Base-by-base conservation (phyloP, 2,113 vertebrate genomes). In the Oryzias woworae region DNA sequence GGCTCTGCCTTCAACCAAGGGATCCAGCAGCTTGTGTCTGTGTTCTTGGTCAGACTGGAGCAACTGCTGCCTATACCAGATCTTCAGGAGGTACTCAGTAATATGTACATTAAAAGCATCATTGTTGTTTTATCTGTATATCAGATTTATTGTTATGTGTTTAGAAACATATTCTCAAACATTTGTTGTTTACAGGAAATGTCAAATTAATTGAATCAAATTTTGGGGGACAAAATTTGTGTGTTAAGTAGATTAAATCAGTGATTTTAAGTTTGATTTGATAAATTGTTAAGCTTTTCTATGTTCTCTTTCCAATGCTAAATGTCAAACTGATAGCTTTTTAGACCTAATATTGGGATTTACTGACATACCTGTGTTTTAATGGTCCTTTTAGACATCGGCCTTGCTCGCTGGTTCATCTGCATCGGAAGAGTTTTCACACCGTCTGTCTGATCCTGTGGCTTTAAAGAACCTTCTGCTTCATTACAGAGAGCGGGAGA, bases 21-120 rank as follows among this genome's bases (percentile, higher is more conserved):
- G 31, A 65, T 88, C 55, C 57, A 86, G 62, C 74, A 87, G 53
- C 85, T 94, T 17, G 77, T 93, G 52, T 90, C 85, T 10, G 75
- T 92, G 48, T 93, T 92, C 20, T 48, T 94, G 67, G 84, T 74
- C 78, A 87, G 90, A 17, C 65, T 94, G 63, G 93, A 93, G 45
- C 73, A 84, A 66, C 73, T 90, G 57, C 62, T 91, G 64, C 86
- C 82, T 4, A n/a, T 76, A 12, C 89, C 87, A 2, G 69, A 85
- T 65, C 78, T 85, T n/a, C 69, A 61, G 17, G 87, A 89, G 84
- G 89, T 90, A 71, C 31, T 63, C 28, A 55, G 23, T 8, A 66
- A 15, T 47, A 12, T 42, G 18, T n/a, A 36, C 16, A 54, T 15
- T 31, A 5, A 28, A 28, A 36, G 10, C 36, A 36, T 36, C 36